Evolutionary conservation across 1,140 invertebrate genomes (phyloP), one percentile per base, ranked within the genome.

Genomic region (Heliothis virescens): DNA sequence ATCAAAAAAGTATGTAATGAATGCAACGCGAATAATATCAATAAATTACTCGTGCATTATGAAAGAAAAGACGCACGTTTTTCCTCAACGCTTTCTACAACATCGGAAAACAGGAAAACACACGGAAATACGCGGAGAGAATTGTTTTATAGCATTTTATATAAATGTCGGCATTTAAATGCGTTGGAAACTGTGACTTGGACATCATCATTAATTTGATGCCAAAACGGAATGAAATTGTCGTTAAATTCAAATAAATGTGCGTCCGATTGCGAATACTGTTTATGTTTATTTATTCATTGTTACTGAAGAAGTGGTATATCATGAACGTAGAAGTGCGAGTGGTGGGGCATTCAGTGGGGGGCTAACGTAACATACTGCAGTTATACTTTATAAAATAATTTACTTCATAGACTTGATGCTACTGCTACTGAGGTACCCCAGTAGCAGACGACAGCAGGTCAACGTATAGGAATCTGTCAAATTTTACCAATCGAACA

Each of bases 51-150:
- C n/a, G 52, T 72, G n/a, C 69, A 50, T 57, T 72, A 55, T 41
- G 50, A 72, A 2, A 55, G 63, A 63, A 63, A 71, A 71, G 67
- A 71, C 48, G 50, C 65, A 72, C 69, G 53, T 72, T 72, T 73
- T 76, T 63, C 59, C 60, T 63, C 48, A 62, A 62, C 73, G 59
- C 73, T 76, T 76, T 76, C 73, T 76, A 74, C 57, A 41, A 50
- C 18, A 62, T 63, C 59, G 73, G 73, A 76, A 76, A 76, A 63
- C 59, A 76, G 73, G 73, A 52, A 76, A 76, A 76, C 26, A 76
- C 59, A 53, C 72, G 72, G 72, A 74, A 60, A 74, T 74, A 74
- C 55, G 72, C 53, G 72, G 29, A 74, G 55, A 74, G 72, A 74
- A 74, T 74, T 13, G 16, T 1, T 74, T 74, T 53, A 15, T 21